Evolutionary conservation across 2,113 vertebrate genomes (phyloP).

Genomic region (Alexandromys fortis): DNA sequence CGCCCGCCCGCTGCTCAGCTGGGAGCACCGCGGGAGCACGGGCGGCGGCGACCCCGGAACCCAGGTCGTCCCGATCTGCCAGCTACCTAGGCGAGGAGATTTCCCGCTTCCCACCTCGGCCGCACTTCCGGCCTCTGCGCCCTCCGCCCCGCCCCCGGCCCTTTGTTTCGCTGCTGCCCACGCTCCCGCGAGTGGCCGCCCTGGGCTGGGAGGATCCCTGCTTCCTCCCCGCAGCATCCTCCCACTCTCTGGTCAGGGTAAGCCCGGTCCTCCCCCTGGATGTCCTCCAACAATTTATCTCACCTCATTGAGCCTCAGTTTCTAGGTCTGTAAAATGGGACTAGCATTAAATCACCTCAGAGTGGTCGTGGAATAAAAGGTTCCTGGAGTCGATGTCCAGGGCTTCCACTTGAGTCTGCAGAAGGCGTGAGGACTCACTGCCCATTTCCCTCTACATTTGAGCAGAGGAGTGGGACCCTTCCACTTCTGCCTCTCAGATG

Average conservation of each 20-base stretch:
- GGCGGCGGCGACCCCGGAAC: background rate
- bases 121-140: slow-evolving; percentile 68
- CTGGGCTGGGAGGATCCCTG: background rate
- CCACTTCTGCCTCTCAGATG: background rate
- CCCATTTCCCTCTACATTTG: background rate
- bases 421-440: background rate
- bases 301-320: background rate
- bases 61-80: background rate
- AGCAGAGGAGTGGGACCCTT: background rate
- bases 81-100: background rate
- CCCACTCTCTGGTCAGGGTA: background rate
- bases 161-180: slow-evolving; percentile 71
- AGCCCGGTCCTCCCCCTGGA: background rate
- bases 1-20: background rate
- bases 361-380: background rate
- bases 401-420: background rate
- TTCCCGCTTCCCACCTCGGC: slow-evolving; percentile 57
- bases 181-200: background rate
- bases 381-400: background rate
- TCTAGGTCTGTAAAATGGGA: slow-evolving; percentile 23
- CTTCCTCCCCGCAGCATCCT: background rate
- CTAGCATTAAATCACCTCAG: background rate
- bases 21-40: background rate
- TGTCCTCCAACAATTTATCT: background rate
- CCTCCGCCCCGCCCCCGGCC: slow-evolving; percentile 47